These are phyloP conservation scores for Enhydra lutris DNA, from an alignment of 2,113 vertebrate species.

Conservation along the genomic window DNA sequence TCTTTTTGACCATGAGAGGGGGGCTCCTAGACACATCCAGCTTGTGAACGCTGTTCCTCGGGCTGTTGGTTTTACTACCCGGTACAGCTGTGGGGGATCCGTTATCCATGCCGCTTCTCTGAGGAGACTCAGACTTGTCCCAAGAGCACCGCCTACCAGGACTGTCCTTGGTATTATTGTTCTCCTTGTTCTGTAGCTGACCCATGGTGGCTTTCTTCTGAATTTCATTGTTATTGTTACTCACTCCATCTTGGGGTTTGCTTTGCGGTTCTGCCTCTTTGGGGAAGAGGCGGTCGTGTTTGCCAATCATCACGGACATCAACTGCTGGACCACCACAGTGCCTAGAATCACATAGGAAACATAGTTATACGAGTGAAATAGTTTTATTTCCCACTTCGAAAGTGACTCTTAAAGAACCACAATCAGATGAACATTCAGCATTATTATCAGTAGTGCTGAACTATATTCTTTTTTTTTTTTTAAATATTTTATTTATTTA, in stretches of 20 bases:
- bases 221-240: slow-evolving; percentile 92
- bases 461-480: background rate
- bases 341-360: slow-evolving; percentile 82
- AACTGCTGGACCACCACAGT: slow-evolving; percentile 96
- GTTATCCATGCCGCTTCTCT: slow-evolving; percentile 84
- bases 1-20: slow-evolving; percentile 93
- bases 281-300: slow-evolving; percentile 91
- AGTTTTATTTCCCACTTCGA: background rate
- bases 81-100: slow-evolving; percentile 82
- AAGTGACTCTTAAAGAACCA: background rate
- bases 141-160: slow-evolving; percentile 88
- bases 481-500: too few relatives aligned
- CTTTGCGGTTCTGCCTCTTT: slow-evolving; percentile 83
- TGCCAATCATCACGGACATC: slow-evolving; percentile 97
- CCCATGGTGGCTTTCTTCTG: slow-evolving; percentile 80
- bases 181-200: slow-evolving; percentile 91
- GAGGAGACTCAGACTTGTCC: slow-evolving; percentile 90
- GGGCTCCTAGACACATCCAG: slow-evolving; percentile 91
- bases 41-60: slow-evolving; percentile 87
- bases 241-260: slow-evolving; percentile 78
- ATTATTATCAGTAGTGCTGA: background rate
- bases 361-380: background rate
- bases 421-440: background rate
- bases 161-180: slow-evolving; percentile 87
- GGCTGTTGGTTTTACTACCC: slow-evolving; percentile 87